Base-by-base conservation (phyloP, 2,888 invertebrate species). In the Petrophora chlorosata region DNA sequence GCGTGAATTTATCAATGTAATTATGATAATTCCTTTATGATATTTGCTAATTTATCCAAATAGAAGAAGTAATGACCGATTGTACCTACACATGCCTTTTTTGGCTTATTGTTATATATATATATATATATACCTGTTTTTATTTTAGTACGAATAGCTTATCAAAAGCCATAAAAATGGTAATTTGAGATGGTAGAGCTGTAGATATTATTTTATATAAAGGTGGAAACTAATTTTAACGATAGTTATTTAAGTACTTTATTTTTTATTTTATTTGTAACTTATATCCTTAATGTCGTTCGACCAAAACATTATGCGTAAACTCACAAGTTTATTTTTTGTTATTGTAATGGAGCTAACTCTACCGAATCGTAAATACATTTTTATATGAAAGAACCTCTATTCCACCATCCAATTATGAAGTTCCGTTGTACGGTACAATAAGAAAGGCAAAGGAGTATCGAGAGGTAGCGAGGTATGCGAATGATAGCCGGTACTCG, bases 21-120 rank as follows among this genome's bases (percentile, higher is more conserved):
- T 63, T 58, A 59, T 45, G 39, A 49, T 49, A 44, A 50, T 17
- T 42, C 49, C 40, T 39, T 55, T 55, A 47, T 53, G 32, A 44
- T 34, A 44, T 44, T 29, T 36, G 36, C 50, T 53, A 54, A 52
- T 56, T 38, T 44, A 49, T 53, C 41, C 33, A 50, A 47, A 50
- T 46, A 47, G 10, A 38, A 40, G 9, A 23, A 47, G 14, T 25
- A 40, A 46, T 28, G 40, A 22, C 39, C 23, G 34, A 39, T 19
- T 22, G n/a, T n/a, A n/a, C n/a, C n/a, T n/a, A n/a, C n/a, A n/a
- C n/a, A n/a, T n/a, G n/a, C n/a, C n/a, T n/a, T n/a, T n/a, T n/a
- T n/a, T n/a, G n/a, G n/a, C n/a, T n/a, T n/a, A n/a, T n/a, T n/a
- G 23, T 14, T 38, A 28, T 9, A 40, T 19, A 14, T 14, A 19